Evolutionary conservation across 1,140 invertebrate species (phyloP).

Genomic region (Rhyzopertha dominica): DNA sequence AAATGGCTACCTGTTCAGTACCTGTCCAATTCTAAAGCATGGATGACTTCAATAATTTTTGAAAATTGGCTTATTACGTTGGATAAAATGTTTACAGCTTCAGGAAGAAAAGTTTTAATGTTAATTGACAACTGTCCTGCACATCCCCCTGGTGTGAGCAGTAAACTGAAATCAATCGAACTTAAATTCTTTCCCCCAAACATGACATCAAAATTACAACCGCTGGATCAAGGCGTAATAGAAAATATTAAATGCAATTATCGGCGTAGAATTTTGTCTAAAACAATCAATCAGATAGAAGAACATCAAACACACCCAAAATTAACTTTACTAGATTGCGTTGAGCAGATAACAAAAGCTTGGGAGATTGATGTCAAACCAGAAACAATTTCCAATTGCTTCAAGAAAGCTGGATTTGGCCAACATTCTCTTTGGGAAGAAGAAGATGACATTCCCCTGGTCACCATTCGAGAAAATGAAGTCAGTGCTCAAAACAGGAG

Average conservation of each 20-base stretch:
- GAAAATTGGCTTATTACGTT: constrained; percentile 37
- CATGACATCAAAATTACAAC: constrained; percentile 14
- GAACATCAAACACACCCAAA: constrained; percentile 17
- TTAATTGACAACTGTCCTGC: constrained; percentile 49
- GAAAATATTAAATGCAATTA: constrained; percentile 20
- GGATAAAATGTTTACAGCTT: constrained; percentile 32
- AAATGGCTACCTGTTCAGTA: constrained; percentile 42
- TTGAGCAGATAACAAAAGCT: constrained; percentile 15
- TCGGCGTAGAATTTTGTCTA: constrained; percentile 18
- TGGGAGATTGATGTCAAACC: constrained; percentile 20
- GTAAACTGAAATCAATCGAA: constrained; percentile 21
- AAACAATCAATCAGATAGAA: constrained; percentile 19
- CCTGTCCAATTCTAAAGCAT: constrained; percentile 44
- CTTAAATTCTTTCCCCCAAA: constrained; percentile 22
- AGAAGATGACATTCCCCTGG: constrained; percentile 20
- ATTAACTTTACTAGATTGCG: constrained; percentile 18
- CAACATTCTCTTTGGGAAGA: constrained; percentile 17
- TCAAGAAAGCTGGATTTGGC: constrained; percentile 21
- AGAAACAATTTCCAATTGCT: constrained; percentile 24
- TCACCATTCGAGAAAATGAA: too few species aligned
- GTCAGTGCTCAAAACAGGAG: too few species aligned
- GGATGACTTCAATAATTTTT: constrained; percentile 43
- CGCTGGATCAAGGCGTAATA: constrained; percentile 18
- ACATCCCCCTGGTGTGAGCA: constrained; percentile 13
- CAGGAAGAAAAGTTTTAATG: constrained; percentile 46